Conservation (phyloP, 2,888 invertebrate species). For the Luffia ferchaultella region DNA sequence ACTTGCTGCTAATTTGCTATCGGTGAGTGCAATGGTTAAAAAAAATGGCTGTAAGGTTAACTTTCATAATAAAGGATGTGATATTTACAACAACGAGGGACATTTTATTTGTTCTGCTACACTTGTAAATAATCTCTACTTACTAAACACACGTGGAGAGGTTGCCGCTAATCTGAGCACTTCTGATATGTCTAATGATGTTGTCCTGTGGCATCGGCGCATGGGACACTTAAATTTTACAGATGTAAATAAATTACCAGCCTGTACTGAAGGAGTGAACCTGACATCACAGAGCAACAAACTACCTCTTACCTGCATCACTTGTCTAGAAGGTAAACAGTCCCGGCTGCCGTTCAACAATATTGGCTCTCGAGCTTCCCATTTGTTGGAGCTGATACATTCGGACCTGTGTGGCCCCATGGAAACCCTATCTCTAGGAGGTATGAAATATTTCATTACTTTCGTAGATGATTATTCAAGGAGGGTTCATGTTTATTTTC, state of each 20-base stretch:
- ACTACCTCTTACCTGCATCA: background rate
- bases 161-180: background rate
- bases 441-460: background rate
- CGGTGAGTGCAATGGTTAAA: background rate
- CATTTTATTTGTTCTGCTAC: background rate
- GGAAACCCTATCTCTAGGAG: background rate
- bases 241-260: slow-evolving; percentile 1
- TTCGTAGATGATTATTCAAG: background rate
- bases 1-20: background rate
- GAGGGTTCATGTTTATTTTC: background rate
- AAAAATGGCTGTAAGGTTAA: slow-evolving; percentile 1
- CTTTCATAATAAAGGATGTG: background rate
- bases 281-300: background rate
- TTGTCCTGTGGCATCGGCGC: background rate
- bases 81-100: background rate
- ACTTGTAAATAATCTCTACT: background rate
- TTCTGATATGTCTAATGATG: background rate
- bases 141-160: background rate
- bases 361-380: background rate
- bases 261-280: background rate
- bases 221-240: background rate
- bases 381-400: background rate
- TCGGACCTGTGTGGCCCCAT: background rate
- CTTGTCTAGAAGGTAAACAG: background rate
- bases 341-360: background rate